phyloP scores from a whole-genome alignment of 1,140 invertebrate species.

The Drosophila gunungcola region DNA sequence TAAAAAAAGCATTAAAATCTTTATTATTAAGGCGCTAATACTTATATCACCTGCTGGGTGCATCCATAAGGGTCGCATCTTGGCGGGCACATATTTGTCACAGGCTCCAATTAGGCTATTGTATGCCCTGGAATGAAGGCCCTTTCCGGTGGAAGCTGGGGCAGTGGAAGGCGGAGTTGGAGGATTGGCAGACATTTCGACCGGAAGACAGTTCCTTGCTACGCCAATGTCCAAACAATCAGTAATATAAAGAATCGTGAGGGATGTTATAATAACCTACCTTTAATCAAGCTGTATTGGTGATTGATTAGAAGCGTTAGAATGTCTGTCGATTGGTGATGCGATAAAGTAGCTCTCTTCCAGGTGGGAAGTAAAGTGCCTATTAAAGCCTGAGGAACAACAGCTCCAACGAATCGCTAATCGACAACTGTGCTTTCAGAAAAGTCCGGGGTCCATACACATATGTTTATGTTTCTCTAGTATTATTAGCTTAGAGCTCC shows the following conservation, averaged over 20 bases:
- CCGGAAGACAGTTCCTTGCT: background rate
- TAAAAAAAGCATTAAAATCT: background rate
- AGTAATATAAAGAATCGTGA: background rate
- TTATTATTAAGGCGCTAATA: fast-evolving
- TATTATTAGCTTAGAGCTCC: conserved; percentile 24
- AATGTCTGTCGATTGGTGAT: conserved; percentile 2
- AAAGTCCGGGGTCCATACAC: conserved; percentile 1
- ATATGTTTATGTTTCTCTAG: conserved; percentile 26
- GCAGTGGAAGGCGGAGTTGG: background rate
- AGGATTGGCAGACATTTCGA: conserved; percentile 18
- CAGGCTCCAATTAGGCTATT: conserved; percentile 18
- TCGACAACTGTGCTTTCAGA: conserved; percentile 35
- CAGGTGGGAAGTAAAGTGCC: conserved; percentile 6
- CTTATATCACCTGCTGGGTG: conserved; percentile 35
- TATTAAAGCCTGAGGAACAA: conserved; percentile 6
- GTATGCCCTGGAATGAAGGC: conserved; percentile 34
- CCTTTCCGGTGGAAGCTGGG: conserved; percentile 5
- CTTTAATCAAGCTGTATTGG: conserved; percentile 3
- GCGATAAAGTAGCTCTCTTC: conserved; percentile 15
- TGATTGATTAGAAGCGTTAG: conserved; percentile 6
- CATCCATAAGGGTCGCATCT: conserved; percentile 45
- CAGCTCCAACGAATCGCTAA: conserved; percentile 30
- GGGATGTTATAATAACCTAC: conserved; percentile 15
- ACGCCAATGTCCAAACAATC: conserved; percentile 5
- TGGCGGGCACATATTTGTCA: conserved; percentile 43